Percentiles rank a stretch among this genome's conserved stretches.
These are phyloP conservation scores for Hydriomena furcata DNA, from an alignment of 2,888 invertebrate species.

Conservation along the genomic window DNA sequence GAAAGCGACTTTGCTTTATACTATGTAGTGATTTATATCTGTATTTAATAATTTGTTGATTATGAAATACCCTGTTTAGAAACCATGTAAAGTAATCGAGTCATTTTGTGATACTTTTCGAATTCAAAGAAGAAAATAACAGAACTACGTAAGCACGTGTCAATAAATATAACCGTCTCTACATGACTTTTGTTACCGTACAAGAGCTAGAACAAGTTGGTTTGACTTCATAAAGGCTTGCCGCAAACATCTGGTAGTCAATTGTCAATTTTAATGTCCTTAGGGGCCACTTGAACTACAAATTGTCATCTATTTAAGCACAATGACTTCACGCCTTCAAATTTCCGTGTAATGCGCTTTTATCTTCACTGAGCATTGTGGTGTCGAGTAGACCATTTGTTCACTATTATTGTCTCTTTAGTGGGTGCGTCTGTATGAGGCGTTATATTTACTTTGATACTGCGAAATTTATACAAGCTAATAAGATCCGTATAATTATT, in stretches of 20 bases:
- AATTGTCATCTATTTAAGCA: constrained; percentile 76
- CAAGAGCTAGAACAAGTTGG: not conserved
- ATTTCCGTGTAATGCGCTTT: constrained; percentile 79
- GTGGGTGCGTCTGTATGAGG: constrained; percentile 60
- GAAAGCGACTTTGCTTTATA: too few species aligned
- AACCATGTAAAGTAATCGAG: too few species aligned
- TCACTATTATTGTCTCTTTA: constrained; percentile 72
- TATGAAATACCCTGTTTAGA: too few species aligned
- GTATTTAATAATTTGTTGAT: too few species aligned
- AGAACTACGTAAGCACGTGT: not conserved
- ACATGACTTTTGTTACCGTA: not conserved
- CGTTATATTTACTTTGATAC: constrained; percentile 76
- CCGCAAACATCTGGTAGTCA: constrained; percentile 65
- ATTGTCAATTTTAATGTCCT: constrained; percentile 71
- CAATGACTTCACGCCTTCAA: constrained; percentile 72
- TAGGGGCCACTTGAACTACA: constrained; percentile 69
- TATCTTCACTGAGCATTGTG: constrained; percentile 74
- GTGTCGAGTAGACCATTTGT: constrained; percentile 74
- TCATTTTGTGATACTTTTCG: too few species aligned
- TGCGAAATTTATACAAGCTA: constrained; percentile 43
- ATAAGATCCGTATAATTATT: not conserved
- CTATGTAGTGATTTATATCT: too few species aligned
- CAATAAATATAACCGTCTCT: not conserved
- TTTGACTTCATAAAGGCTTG: constrained; percentile 20
- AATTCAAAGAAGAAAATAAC: too few species aligned